A percentile compares a stretch with the other conserved stretches of the same genome.
Evolutionary conservation across 2,888 invertebrate genomes (phyloP).

Genomic region (Thumatha senex): DNA sequence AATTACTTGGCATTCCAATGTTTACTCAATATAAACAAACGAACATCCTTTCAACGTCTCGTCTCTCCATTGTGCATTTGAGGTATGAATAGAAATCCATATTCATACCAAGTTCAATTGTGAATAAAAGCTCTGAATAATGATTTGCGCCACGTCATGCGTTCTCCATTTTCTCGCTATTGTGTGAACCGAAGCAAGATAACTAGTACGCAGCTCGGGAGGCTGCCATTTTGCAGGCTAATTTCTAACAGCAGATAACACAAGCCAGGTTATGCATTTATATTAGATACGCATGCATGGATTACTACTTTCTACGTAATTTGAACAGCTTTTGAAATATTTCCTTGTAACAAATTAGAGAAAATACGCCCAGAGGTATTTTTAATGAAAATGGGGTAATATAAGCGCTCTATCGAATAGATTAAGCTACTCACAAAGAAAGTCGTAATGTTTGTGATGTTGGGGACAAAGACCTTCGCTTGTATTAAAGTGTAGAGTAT

Average conservation of each 20-base stretch:
- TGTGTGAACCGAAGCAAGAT: conserved; percentile 12
- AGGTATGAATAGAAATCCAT: neutral
- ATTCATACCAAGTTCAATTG: neutral
- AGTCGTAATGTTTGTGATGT: too few species aligned
- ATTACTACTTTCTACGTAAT: neutral
- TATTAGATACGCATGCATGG: conserved; percentile 21
- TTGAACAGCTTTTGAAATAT: neutral
- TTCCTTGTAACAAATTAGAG: too few species aligned
- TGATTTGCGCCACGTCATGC: neutral
- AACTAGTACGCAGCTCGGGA: conserved; percentile 22
- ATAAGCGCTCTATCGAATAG: too few species aligned
- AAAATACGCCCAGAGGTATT: too few species aligned
- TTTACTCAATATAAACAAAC: neutral
- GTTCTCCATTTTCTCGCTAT: conserved; percentile 11
- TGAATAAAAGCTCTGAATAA: neutral
- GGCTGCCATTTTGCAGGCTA: conserved; percentile 31
- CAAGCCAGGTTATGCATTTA: conserved; percentile 15
- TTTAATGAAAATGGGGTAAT: too few species aligned
- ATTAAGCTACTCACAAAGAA: too few species aligned
- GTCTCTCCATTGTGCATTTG: neutral
- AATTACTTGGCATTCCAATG: too few species aligned
- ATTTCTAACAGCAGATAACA: conserved; percentile 26
- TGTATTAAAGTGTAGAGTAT: too few species aligned
- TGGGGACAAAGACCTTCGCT: too few species aligned
- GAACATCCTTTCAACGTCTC: neutral